These are phyloP conservation scores for Geothlypis trichas DNA, from an alignment of 2,113 vertebrate genomes.

Conservation along the genomic window DNA sequence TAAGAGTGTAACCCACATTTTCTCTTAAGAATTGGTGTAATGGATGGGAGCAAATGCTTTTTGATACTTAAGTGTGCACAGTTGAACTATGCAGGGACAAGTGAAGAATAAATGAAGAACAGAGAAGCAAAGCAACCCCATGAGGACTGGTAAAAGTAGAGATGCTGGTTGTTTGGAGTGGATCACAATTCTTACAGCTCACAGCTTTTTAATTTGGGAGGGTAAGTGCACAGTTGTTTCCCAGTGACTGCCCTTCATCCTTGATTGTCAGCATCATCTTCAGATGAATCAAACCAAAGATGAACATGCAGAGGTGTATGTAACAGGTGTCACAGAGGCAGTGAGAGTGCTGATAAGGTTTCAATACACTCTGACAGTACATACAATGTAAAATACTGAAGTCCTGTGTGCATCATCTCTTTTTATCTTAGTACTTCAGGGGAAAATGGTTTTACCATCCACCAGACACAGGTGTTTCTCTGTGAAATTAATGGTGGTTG, in stretches of 20 bases:
- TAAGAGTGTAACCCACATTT: background rate
- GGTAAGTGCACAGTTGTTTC: fast-evolving
- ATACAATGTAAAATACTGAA: background rate
- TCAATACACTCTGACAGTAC: background rate
- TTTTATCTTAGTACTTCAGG: background rate
- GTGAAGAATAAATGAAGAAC: background rate
- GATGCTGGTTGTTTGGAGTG: background rate
- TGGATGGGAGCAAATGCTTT: background rate
- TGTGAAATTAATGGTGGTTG: background rate
- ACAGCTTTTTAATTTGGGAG: background rate
- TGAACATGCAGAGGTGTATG: background rate
- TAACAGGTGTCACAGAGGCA: background rate
- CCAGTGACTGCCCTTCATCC: background rate
- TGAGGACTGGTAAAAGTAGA: background rate
- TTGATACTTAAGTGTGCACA: background rate
- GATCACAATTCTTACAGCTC: background rate
- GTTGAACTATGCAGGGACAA: background rate
- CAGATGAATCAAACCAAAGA: background rate
- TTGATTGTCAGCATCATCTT: background rate
- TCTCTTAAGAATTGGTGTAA: background rate
- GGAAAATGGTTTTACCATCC: background rate
- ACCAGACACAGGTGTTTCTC: background rate
- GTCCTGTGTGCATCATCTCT: background rate
- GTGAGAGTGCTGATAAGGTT: background rate
- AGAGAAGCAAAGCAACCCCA: background rate